Percentiles rank a stretch among this genome's conserved stretches.
Conservation (phyloP, 2,888 invertebrate species). For the Netelia melanura region DNA sequence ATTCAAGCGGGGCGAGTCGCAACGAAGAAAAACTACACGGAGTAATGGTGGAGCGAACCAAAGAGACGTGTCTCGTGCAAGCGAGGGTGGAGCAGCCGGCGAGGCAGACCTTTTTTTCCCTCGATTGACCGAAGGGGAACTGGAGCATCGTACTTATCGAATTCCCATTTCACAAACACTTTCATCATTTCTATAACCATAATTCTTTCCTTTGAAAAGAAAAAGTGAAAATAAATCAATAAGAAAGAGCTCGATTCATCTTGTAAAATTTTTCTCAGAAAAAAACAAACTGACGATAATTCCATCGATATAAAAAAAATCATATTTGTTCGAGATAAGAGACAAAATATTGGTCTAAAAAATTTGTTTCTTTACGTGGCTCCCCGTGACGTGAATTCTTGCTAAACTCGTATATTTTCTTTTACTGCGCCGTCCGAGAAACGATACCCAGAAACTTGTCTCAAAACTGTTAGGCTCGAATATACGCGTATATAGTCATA, state of each 20-base stretch:
- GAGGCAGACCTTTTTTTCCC: constrained; percentile 35
- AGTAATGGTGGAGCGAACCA: constrained; percentile 33
- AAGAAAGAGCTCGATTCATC: neutral
- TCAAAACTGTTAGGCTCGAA: constrained; percentile 35
- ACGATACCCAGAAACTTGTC: constrained; percentile 47
- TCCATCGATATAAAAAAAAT: constrained; percentile 4
- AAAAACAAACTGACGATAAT: constrained; percentile 8
- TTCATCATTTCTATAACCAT: constrained; percentile 25
- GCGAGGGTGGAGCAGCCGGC: constrained; percentile 55
- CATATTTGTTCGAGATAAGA: constrained; percentile 3
- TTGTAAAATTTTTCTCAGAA: neutral
- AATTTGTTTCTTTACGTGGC: constrained; percentile 27
- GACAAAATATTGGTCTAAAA: constrained; percentile 23
- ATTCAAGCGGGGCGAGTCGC: constrained; percentile 42
- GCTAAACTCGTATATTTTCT: constrained; percentile 51
- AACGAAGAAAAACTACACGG: constrained; percentile 46
- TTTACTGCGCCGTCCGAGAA: constrained; percentile 28
- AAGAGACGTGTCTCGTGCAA: constrained; percentile 56
- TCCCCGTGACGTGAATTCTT: constrained; percentile 32
- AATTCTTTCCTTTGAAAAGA: constrained; percentile 16
- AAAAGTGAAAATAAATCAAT: neutral
- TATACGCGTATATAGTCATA: constrained; percentile 21
- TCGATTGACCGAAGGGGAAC: constrained; percentile 48
- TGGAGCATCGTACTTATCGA: constrained; percentile 13
- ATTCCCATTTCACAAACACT: constrained; percentile 38